Percentiles rank a stretch among this genome's conserved stretches.
Conservation (phyloP, 1,140 invertebrate species). For the Drosophila parabipectinata region DNA sequence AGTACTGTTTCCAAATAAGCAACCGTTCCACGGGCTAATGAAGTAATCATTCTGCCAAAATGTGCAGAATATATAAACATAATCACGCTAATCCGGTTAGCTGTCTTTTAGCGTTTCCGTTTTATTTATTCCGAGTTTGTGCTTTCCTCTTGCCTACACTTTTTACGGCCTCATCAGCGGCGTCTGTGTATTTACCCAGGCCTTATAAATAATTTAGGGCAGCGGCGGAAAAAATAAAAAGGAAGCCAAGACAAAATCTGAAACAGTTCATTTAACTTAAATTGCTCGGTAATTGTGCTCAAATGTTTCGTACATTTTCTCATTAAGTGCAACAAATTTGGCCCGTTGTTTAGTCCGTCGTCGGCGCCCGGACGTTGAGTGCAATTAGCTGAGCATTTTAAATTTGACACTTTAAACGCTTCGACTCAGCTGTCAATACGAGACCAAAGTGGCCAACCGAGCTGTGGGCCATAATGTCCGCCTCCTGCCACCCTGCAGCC, state of each 20-base stretch:
- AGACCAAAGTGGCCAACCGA: constrained; percentile 29
- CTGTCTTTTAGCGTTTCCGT: constrained; percentile 12
- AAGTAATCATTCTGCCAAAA: constrained; percentile 33
- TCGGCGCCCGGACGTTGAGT: constrained; percentile 18
- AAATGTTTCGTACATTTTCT: constrained; percentile 70
- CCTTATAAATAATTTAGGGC: constrained; percentile 56
- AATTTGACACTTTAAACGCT: constrained; percentile 61
- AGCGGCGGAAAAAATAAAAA: not conserved
- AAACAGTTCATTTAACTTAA: constrained; percentile 78
- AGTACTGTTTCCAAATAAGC: constrained; percentile 1
- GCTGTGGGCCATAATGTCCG: constrained; percentile 16
- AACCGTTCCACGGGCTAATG: constrained; percentile 26
- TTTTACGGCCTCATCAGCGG: constrained; percentile 15
- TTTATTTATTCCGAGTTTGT: constrained; percentile 18
- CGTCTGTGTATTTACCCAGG: constrained; percentile 4
- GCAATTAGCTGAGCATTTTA: constrained; percentile 52
- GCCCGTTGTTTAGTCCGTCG: constrained; percentile 15
- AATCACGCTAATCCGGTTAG: constrained; percentile 43
- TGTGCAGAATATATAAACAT: constrained; percentile 29
- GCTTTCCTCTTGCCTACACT: constrained; percentile 3
- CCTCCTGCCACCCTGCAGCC: not conserved
- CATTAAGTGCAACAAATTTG: constrained; percentile 49
- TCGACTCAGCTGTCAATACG: constrained; percentile 33
- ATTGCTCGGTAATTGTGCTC: constrained; percentile 68
- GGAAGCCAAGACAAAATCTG: constrained; percentile 8